Conservation (phyloP, 2,888 invertebrate genomes). For the Mallateleia sp. region DNA sequence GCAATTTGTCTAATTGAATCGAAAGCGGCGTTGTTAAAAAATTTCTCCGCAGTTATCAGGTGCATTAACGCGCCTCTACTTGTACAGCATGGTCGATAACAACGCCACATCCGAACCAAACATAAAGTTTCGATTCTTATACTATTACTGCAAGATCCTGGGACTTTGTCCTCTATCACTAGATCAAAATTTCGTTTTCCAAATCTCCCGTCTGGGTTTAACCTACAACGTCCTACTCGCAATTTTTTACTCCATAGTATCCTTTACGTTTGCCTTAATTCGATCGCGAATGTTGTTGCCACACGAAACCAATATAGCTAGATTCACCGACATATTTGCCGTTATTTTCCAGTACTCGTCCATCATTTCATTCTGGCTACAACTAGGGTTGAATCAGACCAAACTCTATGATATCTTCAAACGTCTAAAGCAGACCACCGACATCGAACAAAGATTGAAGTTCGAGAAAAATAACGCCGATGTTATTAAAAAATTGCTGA, state of each 20-base stretch:
- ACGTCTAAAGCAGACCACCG: neutral
- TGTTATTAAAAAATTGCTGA: neutral
- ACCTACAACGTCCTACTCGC: conserved; percentile 49
- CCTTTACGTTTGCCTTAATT: conserved; percentile 24
- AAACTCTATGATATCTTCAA: conserved; percentile 31
- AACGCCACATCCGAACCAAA: conserved; percentile 11
- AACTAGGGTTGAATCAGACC: conserved; percentile 48
- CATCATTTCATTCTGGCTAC: conserved; percentile 60
- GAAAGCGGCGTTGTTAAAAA: conserved; percentile 51
- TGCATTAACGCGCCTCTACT: conserved; percentile 46
- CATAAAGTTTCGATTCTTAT: conserved; percentile 33
- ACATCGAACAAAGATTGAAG: conserved; percentile 35
- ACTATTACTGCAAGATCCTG: conserved; percentile 61
- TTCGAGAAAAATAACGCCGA: neutral
- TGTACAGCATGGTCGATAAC: conserved; percentile 60
- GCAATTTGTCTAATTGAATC: conserved; percentile 66
- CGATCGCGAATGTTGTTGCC: conserved; percentile 18
- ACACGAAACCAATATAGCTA: conserved; percentile 54
- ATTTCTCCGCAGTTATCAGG: conserved; percentile 47
- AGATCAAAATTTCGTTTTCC: conserved; percentile 14
- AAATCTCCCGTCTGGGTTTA: conserved; percentile 35
- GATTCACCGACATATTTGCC: conserved; percentile 51
- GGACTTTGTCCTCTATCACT: conserved; percentile 65
- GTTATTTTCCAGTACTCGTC: conserved; percentile 51
- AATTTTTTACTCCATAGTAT: conserved; percentile 42